These are phyloP conservation scores for Amorpha juglandis DNA, from an alignment of 2,888 invertebrate species.

Conservation along the genomic window DNA sequence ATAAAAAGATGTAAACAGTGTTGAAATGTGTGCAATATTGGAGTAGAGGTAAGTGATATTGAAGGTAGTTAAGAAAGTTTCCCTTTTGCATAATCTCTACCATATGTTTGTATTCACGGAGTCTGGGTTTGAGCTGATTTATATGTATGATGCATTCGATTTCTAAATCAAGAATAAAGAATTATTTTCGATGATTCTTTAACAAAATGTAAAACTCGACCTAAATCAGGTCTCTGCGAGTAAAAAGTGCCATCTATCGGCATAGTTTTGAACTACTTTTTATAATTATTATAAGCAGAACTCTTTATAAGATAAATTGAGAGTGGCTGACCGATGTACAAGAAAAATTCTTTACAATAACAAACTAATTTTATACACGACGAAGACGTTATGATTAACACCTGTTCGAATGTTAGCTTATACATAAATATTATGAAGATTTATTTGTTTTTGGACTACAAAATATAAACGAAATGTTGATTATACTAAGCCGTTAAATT, in stretches of 20 bases:
- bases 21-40: background rate
- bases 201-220: too few relatives aligned
- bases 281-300: too few relatives aligned
- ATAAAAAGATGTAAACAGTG: background rate
- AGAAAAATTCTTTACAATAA: too few relatives aligned
- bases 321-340: too few relatives aligned
- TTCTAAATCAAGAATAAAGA: too few relatives aligned
- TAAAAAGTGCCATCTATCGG: too few relatives aligned
- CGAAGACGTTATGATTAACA: background rate
- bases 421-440: background rate
- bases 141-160: background rate
- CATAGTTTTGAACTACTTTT: too few relatives aligned
- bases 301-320: too few relatives aligned
- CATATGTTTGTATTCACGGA: background rate
- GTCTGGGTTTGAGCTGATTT: slow-evolving; percentile 1
- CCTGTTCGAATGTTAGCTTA: background rate
- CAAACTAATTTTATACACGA: too few relatives aligned
- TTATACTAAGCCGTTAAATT: background rate
- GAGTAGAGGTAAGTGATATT: background rate
- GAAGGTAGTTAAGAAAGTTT: background rate
- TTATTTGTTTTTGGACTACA: background rate
- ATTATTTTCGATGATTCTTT: too few relatives aligned
- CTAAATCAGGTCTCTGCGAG: too few relatives aligned
- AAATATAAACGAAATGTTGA: background rate
- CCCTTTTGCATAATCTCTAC: slow-evolving; percentile 8